Base-by-base conservation (phyloP, 2,113 vertebrate genomes). In the Columba livia region DNA sequence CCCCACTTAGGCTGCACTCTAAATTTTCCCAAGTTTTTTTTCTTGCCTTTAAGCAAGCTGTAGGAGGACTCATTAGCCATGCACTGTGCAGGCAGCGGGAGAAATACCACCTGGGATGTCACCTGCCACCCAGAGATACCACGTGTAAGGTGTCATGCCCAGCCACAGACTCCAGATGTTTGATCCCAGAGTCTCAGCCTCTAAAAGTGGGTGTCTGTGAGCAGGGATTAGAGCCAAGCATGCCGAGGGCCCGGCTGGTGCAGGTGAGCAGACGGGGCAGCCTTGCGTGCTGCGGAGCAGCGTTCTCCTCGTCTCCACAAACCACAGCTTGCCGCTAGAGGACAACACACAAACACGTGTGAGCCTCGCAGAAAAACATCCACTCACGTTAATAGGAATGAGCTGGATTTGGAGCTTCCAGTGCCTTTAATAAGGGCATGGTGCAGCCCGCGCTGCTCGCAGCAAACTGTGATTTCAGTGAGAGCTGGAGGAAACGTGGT, bases 381-480 rank as follows among this genome's bases (percentile, higher is more conserved):
- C 58, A 0, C 67, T 23, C 3, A 1, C 5, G 1, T 23, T 5
- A 10, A 7, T 2, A 28, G 84, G 20, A 12, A 4, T 1, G 31
- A 44, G 56, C 44, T 21, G 57, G 5, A 4, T 8, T 47, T 14
- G 53, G 24, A 67, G 72, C 56, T 73, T 14, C 28, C 13, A 0
- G 24, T 26, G 44, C 80, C 62, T 31, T 26, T 3, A 11, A 8
- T 0, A 8, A 14, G 6, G 36, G n/a, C 53, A 54, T 0, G 2
- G 48, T 12, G 15, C 3, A 28, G 72, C 34, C 26, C 4, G 0
- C 29, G 0, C 53, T 14, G 2, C 74, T 36, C 6, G 0, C 40
- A 9, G 74, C 1, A 50, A 53, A 19, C 25, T 29, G 53, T 34
- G 6, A 1, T 15, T 20, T 29, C 57, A 19, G 42, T 3, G 3